Base-by-base conservation (phyloP, 2,113 vertebrate genomes). In the Peromyscus maniculatus region DNA sequence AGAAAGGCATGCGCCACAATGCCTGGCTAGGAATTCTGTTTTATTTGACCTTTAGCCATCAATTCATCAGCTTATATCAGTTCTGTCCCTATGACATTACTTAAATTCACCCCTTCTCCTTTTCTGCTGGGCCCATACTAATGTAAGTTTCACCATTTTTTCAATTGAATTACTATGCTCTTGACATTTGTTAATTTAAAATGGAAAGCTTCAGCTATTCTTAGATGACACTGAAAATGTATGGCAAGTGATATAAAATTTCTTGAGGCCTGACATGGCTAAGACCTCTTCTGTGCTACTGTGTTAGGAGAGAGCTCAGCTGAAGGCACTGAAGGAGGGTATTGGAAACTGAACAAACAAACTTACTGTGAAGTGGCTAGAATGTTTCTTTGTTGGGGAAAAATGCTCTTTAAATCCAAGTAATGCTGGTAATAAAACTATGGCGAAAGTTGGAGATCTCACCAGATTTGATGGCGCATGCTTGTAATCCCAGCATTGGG, bases 141-240 rank as follows among this genome's bases (percentile, higher is more conserved):
- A 55, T 94, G 86, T n/a, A 91, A 69, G 12, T 69, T 33, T 92
- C 43, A 83, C 36, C 24, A 28, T 71, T 93, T 97, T 86, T 86
- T 93, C 9, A 78, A 67, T 49, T 89, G 39, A 26, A 66, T 93
- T 86, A 57, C 26, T 84, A 3, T 15, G 79, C 19, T 77, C 22
- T 86, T 90, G 74, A 52, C n/a, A 62, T 89, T 92, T 94, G 72
- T 94, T 36, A 52, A 52, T 91, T 96, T 90, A 92, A 90, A 90
- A 67, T 84, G n/a, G 67, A 43, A 82, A 71, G 77, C 7, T 77
- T 31, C n/a, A 7, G 43, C 62, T 57, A 2, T 79, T 66, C 22
- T 89, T 89, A 67, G 7, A 5, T 92, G 46, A 52, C 3, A 55
- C 26, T 90, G 26, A 77, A 94, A 67, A 74, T 92, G 33, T 87